These are phyloP conservation scores for Emesis russula DNA, from an alignment of 2,888 invertebrate species.

Conservation along the genomic window DNA sequence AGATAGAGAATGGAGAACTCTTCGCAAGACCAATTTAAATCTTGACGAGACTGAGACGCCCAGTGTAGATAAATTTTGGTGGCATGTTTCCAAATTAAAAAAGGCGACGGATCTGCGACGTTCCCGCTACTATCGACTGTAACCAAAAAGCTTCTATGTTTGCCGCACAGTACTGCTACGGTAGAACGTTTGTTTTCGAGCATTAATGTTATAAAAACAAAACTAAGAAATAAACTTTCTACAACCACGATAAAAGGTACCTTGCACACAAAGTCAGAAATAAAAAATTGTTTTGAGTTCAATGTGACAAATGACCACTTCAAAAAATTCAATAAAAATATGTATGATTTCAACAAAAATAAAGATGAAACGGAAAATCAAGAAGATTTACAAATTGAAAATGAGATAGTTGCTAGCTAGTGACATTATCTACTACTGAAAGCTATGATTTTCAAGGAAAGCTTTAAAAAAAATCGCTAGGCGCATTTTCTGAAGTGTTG, in stretches of 20 bases:
- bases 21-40: conserved; percentile 26
- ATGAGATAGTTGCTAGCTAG: conserved; percentile 11
- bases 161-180: conserved; percentile 19
- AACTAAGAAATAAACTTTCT: conserved; percentile 40
- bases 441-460: too few species aligned
- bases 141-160: conserved; percentile 18
- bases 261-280: conserved; percentile 10
- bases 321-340: neutral
- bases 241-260: conserved; percentile 18
- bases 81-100: conserved; percentile 9
- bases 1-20: conserved; percentile 35
- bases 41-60: conserved; percentile 23
- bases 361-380: conserved; percentile 2
- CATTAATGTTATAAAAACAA: conserved; percentile 31
- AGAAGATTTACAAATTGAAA: conserved; percentile 21
- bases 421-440: neutral
- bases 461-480: too few species aligned
- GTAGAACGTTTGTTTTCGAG: conserved; percentile 36
- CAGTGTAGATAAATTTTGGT: conserved; percentile 13
- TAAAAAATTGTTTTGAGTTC: neutral
- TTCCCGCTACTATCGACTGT: neutral
- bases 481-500: too few species aligned
- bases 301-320: conserved; percentile 27
- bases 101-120: neutral
- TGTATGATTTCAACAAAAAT: neutral